Conservation (phyloP, 2,888 invertebrate species). For the Malthinus flaveolus region DNA sequence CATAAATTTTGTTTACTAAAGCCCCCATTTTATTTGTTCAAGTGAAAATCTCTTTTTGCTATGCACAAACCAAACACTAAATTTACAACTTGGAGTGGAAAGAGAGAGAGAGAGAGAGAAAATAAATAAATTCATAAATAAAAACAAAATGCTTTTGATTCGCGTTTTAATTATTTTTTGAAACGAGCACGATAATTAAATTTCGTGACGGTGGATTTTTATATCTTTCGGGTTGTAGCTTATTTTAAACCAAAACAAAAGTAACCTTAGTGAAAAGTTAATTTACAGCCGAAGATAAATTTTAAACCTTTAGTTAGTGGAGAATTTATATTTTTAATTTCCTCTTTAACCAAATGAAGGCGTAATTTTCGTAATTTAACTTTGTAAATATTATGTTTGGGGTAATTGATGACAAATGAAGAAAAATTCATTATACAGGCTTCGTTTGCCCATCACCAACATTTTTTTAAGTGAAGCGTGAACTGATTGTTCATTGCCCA, state of each 20-base stretch:
- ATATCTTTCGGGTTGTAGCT: constrained; percentile 5
- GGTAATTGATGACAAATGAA: constrained; percentile 10
- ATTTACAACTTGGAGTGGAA: no score
- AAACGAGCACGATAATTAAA: constrained; percentile 10
- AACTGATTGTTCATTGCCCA: no score
- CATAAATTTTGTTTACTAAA: no score
- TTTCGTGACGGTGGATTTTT: background rate
- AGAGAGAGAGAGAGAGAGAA: no score
- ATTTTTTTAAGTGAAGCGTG: no score
- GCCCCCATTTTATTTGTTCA: no score
- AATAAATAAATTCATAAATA: constrained; percentile 1
- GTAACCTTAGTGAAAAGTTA: constrained; percentile 2
- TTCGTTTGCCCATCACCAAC: no score
- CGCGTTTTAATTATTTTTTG: constrained; percentile 8
- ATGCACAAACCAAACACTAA: no score
- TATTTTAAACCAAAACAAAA: constrained; percentile 10
- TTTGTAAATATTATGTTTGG: no score
- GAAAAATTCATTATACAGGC: no score
- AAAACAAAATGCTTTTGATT: constrained; percentile 16
- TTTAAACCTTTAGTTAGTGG: constrained; percentile 13
- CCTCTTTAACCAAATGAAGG: constrained; percentile 21
- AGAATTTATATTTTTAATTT: constrained; percentile 34
- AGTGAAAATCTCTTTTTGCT: no score
- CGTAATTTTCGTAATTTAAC: constrained; percentile 10
- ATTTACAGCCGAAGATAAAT: constrained; percentile 19